Evolutionary conservation across 2,888 invertebrate genomes (phyloP).

Genomic region (Brachyptera risi): DNA sequence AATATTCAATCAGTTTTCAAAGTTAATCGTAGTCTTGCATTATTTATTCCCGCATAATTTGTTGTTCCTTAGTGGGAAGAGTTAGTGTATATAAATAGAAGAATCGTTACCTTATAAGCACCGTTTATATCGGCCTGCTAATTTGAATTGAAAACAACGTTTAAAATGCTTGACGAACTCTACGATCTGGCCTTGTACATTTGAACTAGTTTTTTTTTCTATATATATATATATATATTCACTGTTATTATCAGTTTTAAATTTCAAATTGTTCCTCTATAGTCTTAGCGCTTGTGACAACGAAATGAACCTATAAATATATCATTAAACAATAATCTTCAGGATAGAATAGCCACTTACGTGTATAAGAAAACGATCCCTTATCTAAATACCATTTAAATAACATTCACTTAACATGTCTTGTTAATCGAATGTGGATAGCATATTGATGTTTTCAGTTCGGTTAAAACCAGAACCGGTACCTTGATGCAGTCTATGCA

Average conservation of each 20-base stretch:
- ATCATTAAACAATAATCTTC: neutral
- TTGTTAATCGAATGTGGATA: neutral
- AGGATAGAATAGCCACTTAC: neutral
- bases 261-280: neutral
- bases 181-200: neutral
- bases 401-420: neutral
- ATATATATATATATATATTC: no score
- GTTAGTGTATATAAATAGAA: no score
- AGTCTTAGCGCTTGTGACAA: neutral
- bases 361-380: neutral
- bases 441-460: conserved; percentile 4
- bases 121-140: neutral
- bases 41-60: no score
- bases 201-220: conserved; percentile 9
- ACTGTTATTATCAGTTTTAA: neutral
- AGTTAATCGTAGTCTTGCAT: no score
- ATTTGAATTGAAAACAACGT: conserved; percentile 13
- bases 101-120: neutral
- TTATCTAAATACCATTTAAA: neutral
- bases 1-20: no score
- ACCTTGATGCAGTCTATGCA: neutral
- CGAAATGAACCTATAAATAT: neutral
- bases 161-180: neutral
- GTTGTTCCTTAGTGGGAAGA: no score
- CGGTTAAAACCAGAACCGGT: neutral